Evolutionary conservation across 2,113 vertebrate genomes (phyloP).

Genomic region (Pteronura brasiliensis): DNA sequence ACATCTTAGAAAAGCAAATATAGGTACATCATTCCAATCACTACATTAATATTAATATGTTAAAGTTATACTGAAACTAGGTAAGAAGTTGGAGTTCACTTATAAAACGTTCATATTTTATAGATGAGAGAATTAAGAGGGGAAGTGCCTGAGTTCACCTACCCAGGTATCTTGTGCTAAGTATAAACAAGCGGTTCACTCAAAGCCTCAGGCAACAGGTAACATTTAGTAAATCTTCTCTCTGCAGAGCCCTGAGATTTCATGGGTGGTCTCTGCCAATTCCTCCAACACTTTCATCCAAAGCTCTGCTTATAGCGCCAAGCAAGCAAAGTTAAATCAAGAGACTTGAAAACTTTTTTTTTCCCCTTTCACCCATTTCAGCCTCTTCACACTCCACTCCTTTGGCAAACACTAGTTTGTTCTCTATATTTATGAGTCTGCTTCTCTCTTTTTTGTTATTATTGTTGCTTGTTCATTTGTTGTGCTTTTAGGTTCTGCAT

Average conservation of each 20-base stretch:
- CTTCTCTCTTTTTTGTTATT: neutral
- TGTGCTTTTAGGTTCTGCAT: neutral
- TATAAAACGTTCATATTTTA: neutral
- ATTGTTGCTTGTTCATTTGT: neutral
- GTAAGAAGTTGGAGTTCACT: neutral
- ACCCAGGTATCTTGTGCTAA: no score
- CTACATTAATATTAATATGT: neutral
- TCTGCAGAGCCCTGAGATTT: neutral
- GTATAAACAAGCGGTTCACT: neutral
- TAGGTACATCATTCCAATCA: neutral
- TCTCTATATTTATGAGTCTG: neutral
- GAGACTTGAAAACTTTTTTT: neutral
- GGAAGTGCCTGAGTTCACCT: neutral
- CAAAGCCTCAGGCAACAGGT: neutral
- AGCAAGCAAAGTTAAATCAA: neutral
- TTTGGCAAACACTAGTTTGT: neutral
- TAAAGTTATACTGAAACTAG: neutral
- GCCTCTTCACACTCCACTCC: neutral
- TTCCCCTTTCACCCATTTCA: neutral
- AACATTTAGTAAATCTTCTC: neutral
- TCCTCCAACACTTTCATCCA: neutral
- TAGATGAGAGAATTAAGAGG: neutral
- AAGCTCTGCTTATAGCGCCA: neutral
- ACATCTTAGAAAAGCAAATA: slow-evolving; percentile 8
- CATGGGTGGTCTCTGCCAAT: neutral